Base-by-base conservation (phyloP, 2,888 invertebrate genomes). In the Bhutanitis thaidina region DNA sequence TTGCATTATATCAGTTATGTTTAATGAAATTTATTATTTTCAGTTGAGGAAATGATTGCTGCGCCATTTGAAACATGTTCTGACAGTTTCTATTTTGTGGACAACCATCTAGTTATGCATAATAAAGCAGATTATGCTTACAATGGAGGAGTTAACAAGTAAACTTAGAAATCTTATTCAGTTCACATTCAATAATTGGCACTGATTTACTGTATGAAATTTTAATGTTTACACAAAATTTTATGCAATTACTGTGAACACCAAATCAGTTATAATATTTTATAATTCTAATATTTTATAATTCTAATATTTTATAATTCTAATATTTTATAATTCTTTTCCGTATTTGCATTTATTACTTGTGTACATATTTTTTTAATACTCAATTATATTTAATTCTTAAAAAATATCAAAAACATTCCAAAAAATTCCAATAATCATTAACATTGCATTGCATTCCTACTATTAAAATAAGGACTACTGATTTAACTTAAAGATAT, bases 51-150 rank as follows among this genome's bases (percentile, higher is more conserved):
- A 85, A 99, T 99, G 99, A 97, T 99, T 67, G 93, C 94, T 30
- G 93, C 94, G 71, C 99, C 99, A 13, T 99, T 97, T 80, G 98
- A 98, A 85, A 99, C 99, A 8, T 94, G 97, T 63, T 98, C 98
- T 0, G 99, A 99, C 89, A 98, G 98, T 73, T 99, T 98, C 90
- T 99, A 99, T 87, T 99, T 99, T 83, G 98, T 99, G 54, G 98
- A 99, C 82, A 96, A 98, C 80, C 93, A 93, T 70, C 93, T 99
- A 53, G 96, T 99, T 58, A 99, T 99, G 98, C 99, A 99, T 90
- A 99, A 99, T 88, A 99, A 99, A 91, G 99, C 99, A 34, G 99
- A 98, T 82, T 99, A 99, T 84, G 97, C 98, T 43, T 99, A 98
- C 86, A 96, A 97, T 69, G 97, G 97, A 53, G 95, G 96, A 60